A percentile compares a stretch with the other conserved stretches of the same genome.
phyloP scores from a whole-genome alignment of 2,797 vertebrate species.

The Helostoma temminkii region DNA sequence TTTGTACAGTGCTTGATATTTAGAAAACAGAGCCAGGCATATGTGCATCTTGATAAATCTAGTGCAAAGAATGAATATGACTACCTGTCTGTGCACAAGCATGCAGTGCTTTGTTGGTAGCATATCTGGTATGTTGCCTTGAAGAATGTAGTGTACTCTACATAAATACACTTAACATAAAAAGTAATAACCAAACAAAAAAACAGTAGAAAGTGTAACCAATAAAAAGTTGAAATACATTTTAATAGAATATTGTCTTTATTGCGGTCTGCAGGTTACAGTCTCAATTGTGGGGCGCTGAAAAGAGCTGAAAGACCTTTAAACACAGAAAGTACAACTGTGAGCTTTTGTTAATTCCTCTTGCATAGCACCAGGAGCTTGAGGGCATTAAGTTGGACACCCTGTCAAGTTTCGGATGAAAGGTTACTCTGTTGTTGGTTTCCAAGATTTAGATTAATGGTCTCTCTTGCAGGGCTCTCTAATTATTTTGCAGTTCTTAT shows the following conservation, averaged over 20 bases:
- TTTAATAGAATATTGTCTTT: background rate
- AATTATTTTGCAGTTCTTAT: constrained; percentile 20
- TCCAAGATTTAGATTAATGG: constrained; percentile 42
- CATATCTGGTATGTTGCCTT: background rate
- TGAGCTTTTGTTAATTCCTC: constrained; percentile 33
- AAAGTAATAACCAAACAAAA: too few species aligned
- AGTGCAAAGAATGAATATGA: too few species aligned
- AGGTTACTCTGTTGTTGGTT: constrained; percentile 43
- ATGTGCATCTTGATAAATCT: too few species aligned
- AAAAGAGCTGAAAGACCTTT: background rate
- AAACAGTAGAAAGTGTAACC: too few species aligned
- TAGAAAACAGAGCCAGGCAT: too few species aligned
- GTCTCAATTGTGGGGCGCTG: background rate
- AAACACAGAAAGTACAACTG: constrained; percentile 5
- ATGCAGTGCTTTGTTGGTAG: background rate
- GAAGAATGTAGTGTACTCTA: background rate
- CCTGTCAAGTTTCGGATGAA: constrained; percentile 45
- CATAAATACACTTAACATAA: background rate
- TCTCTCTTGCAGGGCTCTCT: constrained; percentile 28
- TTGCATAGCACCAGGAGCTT: background rate
- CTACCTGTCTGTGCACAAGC: background rate
- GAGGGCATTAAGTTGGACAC: constrained; percentile 27
- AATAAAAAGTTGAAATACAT: background rate
- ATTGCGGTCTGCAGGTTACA: background rate
- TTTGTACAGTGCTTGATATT: too few species aligned